Base-by-base conservation (phyloP, 2,888 invertebrate genomes). In the Tachina grossa region DNA sequence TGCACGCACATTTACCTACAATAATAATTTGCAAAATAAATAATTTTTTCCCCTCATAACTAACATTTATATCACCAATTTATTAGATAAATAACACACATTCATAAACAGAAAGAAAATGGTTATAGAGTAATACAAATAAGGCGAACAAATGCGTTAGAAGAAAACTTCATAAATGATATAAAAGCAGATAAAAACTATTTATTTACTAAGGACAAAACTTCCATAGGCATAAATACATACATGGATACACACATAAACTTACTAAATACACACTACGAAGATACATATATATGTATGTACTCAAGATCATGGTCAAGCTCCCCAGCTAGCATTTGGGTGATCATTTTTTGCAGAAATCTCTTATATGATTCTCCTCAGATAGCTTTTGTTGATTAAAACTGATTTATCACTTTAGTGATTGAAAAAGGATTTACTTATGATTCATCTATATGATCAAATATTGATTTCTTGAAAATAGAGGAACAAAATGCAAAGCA, bases 31-130 rank as follows among this genome's bases (percentile, higher is more conserved):
- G 47, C n/a, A 47, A 68, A 78, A 19, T 41, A 57, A 5, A 61
- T 78, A 79, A 65, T 49, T 74, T 75, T 79, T 84, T 47, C 84
- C 55, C 61, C 66, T 76, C 84, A 84, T 80, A 84, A 75, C 75
- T 76, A 66, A 80, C 80, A 80, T 80, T 77, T 80, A 80, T 81
- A 72, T 61, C 49, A 63, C 55, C 80, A 71, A 81, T 84, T 63
- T 61, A 81, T 84, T 77, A 81, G 80, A 84, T 74, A 84, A 80
- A 81, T 84, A 81, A 72, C 72, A 77, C 80, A 81, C 61, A 84
- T 81, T 59, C 66, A 61, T 49, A 80, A 31, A 63, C 65, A 65
- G 71, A 76, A 84, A 59, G 41, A 49, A 8, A 31, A n/a, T 39
- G n/a, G 14, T 49, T 22, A 39, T 2, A 55, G 47, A 51, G 4